Evolutionary conservation across 2,113 vertebrate genomes (phyloP).

Genomic region (Hippocampus zosterae): DNA sequence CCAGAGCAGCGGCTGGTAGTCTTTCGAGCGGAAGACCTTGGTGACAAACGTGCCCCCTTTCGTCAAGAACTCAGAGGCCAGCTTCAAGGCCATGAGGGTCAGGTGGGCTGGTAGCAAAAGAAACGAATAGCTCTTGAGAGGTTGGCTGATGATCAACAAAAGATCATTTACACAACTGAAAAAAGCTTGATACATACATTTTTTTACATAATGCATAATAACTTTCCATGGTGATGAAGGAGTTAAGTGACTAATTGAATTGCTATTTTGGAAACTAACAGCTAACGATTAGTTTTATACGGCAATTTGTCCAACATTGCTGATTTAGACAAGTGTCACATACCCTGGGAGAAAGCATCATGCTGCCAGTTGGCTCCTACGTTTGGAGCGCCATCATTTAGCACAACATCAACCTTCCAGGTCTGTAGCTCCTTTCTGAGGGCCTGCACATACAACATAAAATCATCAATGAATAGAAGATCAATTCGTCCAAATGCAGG

Average conservation of each 20-base stretch:
- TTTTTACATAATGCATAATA: too few relatives aligned
- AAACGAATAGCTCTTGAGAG: neutral
- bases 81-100: slow-evolving; percentile 88
- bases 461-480: neutral
- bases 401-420: slow-evolving; percentile 94
- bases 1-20: slow-evolving; percentile 94
- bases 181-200: too few relatives aligned
- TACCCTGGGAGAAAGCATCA: slow-evolving; percentile 93
- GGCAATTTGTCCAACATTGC: neutral
- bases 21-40: slow-evolving; percentile 94
- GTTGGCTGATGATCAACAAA: neutral
- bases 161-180: neutral
- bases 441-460: slow-evolving; percentile 65
- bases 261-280: too few relatives aligned
- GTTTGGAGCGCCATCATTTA: slow-evolving; percentile 93
- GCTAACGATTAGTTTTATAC: neutral
- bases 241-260: too few relatives aligned
- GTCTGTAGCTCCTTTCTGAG: slow-evolving; percentile 90
- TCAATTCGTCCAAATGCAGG: neutral
- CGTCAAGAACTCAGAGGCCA: slow-evolving; percentile 88
- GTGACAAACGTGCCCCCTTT: slow-evolving; percentile 93
- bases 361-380: slow-evolving; percentile 94
- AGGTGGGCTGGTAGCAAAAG: slow-evolving; percentile 75
- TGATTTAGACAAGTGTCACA: slow-evolving; percentile 1
- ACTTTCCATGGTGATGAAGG: too few relatives aligned